Conservation (phyloP, 2,888 invertebrate genomes). For the Diarsia brunnea region DNA sequence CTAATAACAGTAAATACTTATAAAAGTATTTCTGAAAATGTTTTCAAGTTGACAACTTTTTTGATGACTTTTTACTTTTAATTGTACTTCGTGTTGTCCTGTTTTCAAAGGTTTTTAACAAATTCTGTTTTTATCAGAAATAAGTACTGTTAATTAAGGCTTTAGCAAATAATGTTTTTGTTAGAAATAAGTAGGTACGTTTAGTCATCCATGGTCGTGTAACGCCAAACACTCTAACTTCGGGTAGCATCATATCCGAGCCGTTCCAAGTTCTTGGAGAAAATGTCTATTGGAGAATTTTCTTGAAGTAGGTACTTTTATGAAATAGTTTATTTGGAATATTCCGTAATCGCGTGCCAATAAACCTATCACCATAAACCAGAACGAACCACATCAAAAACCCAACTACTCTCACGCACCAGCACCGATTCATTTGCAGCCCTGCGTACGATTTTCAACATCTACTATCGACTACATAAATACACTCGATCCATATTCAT, state of each 20-base stretch:
- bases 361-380: neutral
- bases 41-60: neutral
- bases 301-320: neutral
- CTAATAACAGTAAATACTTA: neutral
- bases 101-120: neutral
- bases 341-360: neutral
- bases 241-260: neutral
- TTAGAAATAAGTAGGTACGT: neutral
- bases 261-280: no score
- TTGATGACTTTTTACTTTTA: neutral
- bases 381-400: constrained; percentile 14
- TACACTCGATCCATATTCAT: constrained; percentile 84
- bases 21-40: constrained; percentile 10
- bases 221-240: neutral
- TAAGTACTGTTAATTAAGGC: no score
- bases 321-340: neutral
- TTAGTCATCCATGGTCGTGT: neutral
- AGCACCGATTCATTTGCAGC: constrained; percentile 59
- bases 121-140: neutral
- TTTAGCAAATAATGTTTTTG: neutral
- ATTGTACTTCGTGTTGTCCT: neutral
- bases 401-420: neutral
- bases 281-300: neutral
- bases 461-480: constrained; percentile 65
- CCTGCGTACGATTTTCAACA: constrained; percentile 59